Evolutionary conservation across 2,113 vertebrate species (phyloP), one percentile per base, ranked within the genome.

Genomic region (Larimichthys crocea): DNA sequence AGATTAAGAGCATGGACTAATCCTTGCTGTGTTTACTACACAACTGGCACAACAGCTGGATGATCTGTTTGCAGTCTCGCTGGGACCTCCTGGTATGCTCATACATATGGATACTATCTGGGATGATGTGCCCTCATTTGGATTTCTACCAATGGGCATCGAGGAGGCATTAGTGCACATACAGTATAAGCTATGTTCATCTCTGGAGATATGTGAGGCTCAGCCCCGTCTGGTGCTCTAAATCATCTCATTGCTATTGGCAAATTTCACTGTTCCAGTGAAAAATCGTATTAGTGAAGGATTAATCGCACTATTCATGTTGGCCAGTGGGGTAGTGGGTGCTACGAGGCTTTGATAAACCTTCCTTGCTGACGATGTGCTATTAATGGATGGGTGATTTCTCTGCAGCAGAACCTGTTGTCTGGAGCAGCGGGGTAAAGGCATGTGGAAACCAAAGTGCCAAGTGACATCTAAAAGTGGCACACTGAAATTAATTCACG

Each of bases 1-100:
- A 52, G 82, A 80, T 89, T 90, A 91, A 90, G 82, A 88, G 84
- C 82, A 76, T 62, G 29, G 73, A 62, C 76, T 92, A 92, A 94
- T 92, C 92, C 88, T 76, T 19, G 59, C 68, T 85, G 76, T 91
- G 88, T 86, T 91, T 87, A 87, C 87, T 76, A 79, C 82, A 86
- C 70, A 84, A 91, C 79, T 87, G 78, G 82, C 60, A 82, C 83
- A 91, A 85, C 91, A 92, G 86, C 92, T 93, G 92, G 91, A 91
- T 90, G 83, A 56, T 78, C 85, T 57, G 55, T 91, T 86, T 56
- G 70, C 80, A 57, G 88, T 78, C 75, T 60, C 44, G 64, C 22
- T 35, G 57, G 77, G 76, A 79, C 80, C 77, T 71, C 53, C 63
- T 19, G 66, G 20, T 83, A 42, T 55, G 19, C 48, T 29, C 40